A percentile compares a stretch with the other conserved stretches of the same genome.
Conservation (phyloP, 2,888 invertebrate species). For the Acrocyrtus sp. region DNA sequence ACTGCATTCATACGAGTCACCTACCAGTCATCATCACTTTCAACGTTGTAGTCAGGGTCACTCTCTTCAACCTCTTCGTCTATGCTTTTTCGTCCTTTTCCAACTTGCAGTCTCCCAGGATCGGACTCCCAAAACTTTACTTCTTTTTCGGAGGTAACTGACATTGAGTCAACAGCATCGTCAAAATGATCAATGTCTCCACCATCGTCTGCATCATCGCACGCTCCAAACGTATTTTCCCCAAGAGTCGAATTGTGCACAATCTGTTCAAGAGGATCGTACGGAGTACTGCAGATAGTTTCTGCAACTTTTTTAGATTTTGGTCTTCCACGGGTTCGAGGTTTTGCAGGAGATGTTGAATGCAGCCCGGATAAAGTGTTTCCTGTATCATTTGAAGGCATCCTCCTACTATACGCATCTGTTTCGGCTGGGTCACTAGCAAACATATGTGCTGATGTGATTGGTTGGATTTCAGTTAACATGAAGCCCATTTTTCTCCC, state of each 20-base stretch:
- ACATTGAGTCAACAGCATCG: constrained; percentile 18
- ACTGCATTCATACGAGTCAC: no score
- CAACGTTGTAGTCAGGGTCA: constrained; percentile 8
- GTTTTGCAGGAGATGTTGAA: neutral
- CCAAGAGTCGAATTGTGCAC: neutral
- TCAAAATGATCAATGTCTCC: constrained; percentile 8
- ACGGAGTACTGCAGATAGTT: no score
- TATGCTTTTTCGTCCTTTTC: neutral
- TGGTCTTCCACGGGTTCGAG: constrained; percentile 10
- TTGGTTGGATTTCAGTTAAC: constrained; percentile 20
- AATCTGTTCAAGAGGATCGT: neutral
- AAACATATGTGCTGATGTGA: constrained; percentile 29
- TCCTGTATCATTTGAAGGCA: neutral
- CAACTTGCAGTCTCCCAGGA: constrained; percentile 14
- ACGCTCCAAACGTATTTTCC: neutral
- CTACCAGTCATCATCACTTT: constrained; percentile 19
- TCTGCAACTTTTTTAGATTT: constrained; percentile 6
- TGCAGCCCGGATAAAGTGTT: neutral
- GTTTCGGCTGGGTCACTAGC: constrained; percentile 21
- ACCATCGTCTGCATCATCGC: constrained; percentile 1
- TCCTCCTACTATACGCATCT: constrained; percentile 10
- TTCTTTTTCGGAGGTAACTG: constrained; percentile 23
- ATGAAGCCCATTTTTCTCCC: constrained; percentile 22
- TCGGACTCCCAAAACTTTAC: constrained; percentile 37
- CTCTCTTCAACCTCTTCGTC: neutral